Evolutionary conservation across 2,888 invertebrate species (phyloP).

Genomic region (Blastobasis lacticolella): DNA sequence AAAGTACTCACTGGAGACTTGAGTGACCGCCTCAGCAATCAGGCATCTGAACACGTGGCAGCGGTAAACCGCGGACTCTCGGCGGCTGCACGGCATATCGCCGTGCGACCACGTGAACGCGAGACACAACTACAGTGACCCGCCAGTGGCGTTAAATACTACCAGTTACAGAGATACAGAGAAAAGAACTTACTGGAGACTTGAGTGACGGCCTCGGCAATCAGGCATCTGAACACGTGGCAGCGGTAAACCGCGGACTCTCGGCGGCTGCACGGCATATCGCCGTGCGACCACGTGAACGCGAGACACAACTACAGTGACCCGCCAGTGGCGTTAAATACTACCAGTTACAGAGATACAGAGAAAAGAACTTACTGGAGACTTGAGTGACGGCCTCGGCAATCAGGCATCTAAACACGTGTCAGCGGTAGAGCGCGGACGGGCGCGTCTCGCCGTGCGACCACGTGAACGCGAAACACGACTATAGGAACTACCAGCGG

Average conservation of each 20-base stretch:
- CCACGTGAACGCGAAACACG: not conserved
- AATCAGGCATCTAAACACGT: not conserved
- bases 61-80: no score
- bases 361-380: not conserved
- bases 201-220: constrained; percentile 91
- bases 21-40: no score
- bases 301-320: constrained; percentile 96
- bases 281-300: constrained; percentile 97
- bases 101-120: no score
- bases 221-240: constrained; percentile 97
- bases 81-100: no score
- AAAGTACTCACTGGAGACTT: no score
- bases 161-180: no score
- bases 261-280: no score
- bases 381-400: not conserved
- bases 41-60: no score
- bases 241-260: constrained; percentile 95
- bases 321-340: constrained; percentile 75
- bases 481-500: not conserved
- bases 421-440: not conserved
- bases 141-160: no score
- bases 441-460: not conserved
- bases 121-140: no score
- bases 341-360: no score
- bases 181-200: constrained; percentile 76